Evolutionary conservation across 2,797 vertebrate genomes (phyloP), one percentile per base, ranked within the genome.

Genomic region (Tapirus indicus): DNA sequence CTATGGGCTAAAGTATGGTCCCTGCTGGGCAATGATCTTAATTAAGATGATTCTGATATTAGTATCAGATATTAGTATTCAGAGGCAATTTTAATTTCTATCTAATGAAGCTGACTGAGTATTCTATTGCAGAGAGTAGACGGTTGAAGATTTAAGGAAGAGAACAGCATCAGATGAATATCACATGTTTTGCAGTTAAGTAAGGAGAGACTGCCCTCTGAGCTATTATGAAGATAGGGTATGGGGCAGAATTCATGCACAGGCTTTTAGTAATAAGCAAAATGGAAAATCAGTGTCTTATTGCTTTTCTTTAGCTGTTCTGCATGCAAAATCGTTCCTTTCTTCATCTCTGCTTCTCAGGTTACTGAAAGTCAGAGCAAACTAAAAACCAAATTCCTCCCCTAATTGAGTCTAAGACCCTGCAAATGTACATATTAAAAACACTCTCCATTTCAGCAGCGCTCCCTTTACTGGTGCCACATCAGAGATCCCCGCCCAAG

Each of bases 71-170:
- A 41, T 25, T 84, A 82, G 38, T 44, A 88, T 56, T 95, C 77
- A 88, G 83, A 97, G 92, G 74, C 44, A 91, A 84, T 12, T 93
- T 95, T 75, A 87, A 92, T 91, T 93, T 58, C 23, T 91, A 52
- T 83, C 83, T 94, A 78, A 72, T 88, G 80, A 92, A 52, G 10
- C 38, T 91, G 29, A 83, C 8, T 77, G 35, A 78, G 41, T 82
- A 68, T 75, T 92, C 79, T 52, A 13, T 9, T 88, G 32, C 69
- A 77, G 69, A 94, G 23, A 8, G 18, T 56, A 8, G 8, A 32
- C 38, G 21, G 25, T 13, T 75, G 56, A 72, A 91, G 64, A 83
- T 56, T 91, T 86, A 88, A 44, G 77, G 60, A 87, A 87, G 54
- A 95, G 21, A 84, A 52, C 49, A 94, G 20, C 23, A 79, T 83